A percentile compares a stretch with the other conserved stretches of the same genome.
phyloP scores from a whole-genome alignment of 2,797 vertebrate genomes.

The Enteromius radiatus region DNA sequence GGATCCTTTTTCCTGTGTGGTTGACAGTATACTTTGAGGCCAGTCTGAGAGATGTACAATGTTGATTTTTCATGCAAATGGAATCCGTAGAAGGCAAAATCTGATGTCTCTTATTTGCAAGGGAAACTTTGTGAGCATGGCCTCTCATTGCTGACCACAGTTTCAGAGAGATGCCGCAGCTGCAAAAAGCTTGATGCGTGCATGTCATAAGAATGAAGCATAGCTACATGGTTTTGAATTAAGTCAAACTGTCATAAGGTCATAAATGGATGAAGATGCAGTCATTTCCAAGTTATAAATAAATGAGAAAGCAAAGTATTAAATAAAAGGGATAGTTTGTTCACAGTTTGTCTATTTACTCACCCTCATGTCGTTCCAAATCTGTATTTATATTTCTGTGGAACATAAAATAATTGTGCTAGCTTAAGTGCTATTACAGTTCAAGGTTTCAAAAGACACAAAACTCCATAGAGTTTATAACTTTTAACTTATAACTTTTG shows the following conservation, averaged over 20 bases:
- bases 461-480: neutral
- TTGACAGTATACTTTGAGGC: constrained; percentile 15
- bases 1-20: neutral
- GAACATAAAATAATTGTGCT: neutral
- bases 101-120: constrained; percentile 47
- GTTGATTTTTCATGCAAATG: constrained; percentile 43
- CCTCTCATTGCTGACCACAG: constrained; percentile 1
- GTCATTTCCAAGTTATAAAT: neutral
- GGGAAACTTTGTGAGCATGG: constrained; percentile 44
- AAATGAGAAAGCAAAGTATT: neutral
- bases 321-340: neutral
- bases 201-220: neutral
- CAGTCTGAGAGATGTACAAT: constrained; percentile 13
- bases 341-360: neutral
- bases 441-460: neutral
- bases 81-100: constrained; percentile 38
- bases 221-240: neutral
- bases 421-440: neutral
- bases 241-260: constrained; percentile 10
- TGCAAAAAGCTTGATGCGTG: neutral
- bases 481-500: no score
- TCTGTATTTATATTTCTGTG: neutral
- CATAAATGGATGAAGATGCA: neutral
- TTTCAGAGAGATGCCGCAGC: neutral
- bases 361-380: neutral